phyloP scores from a whole-genome alignment of 2,113 vertebrate genomes.

The Accipiter cooperii region DNA sequence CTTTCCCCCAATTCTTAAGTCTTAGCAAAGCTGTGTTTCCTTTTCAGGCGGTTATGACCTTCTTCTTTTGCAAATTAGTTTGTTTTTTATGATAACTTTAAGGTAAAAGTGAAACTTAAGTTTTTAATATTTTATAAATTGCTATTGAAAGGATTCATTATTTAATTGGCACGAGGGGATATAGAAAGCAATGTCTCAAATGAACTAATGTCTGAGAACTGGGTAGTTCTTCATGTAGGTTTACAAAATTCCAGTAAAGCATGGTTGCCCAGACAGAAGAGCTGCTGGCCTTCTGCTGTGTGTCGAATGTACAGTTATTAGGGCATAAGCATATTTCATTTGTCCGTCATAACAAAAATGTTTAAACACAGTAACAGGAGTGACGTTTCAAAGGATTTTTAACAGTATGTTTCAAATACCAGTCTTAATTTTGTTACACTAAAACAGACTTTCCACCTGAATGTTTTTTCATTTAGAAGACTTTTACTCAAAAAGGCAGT shows the following conservation, averaged over 20 bases:
- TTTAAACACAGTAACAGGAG: not conserved
- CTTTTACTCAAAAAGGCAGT: not conserved
- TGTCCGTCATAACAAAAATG: not conserved
- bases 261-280: not conserved
- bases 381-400: not conserved
- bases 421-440: not conserved
- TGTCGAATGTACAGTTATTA: not conserved
- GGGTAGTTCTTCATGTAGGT: not conserved
- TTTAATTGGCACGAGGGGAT: constrained; percentile 43
- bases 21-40: constrained; percentile 48
- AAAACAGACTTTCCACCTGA: not conserved
- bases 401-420: not conserved
- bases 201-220: not conserved
- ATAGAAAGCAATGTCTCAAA: not conserved
- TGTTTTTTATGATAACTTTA: constrained; percentile 58
- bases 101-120: constrained; percentile 57
- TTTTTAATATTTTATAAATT: constrained; percentile 61
- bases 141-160: constrained; percentile 53
- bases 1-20: constrained; percentile 46
- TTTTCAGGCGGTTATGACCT: constrained; percentile 55
- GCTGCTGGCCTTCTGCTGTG: not conserved
- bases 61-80: constrained; percentile 63
- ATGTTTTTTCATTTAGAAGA: not conserved
- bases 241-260: not conserved
- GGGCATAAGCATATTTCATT: not conserved